Base-by-base conservation (phyloP, 2,888 invertebrate species). In the Zaprionus obscuricornis region DNA sequence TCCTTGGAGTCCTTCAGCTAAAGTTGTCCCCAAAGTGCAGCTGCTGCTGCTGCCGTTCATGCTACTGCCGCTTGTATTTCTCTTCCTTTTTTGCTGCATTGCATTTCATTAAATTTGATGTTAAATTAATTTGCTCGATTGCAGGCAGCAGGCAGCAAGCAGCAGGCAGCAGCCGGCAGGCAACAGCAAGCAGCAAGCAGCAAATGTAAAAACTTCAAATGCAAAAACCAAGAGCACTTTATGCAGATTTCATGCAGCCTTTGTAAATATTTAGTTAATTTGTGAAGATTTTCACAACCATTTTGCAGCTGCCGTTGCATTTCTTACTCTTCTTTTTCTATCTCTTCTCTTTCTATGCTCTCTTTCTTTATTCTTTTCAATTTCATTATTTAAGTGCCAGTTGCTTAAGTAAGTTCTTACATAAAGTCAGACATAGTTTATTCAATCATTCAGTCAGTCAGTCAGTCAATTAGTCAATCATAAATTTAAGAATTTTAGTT, bases 201-300 rank as follows among this genome's bases (percentile, higher is more conserved):
- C 11, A 46, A 4, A 5, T n/a, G 14, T 2, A 13, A 5, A 4
- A 16, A 11, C 27, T 10, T 11, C 11, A 7, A 73, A 29, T 29
- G 50, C 45, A 68, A 49, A 39, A 67, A 68, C 67, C 63, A 20
- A 57, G n/a, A 55, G 60, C 72, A 68, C 58, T 72, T 74, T 75
- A 75, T 75, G 67, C 71, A 55, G 71, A 66, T 76, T 71, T 56
- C 60, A 67, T 68, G n/a, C n/a, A 58, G 75, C 66, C 65, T 76
- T 67, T 66, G 76, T 69, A 79, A 81, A 81, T 81, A 81, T 81
- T 81, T 81, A 79, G 74, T 74, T 76, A 74, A 71, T 78, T 82
- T 66, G 37, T 45, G 37, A 16, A 62, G 75, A 70, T 74, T 74
- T 60, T 13, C 18, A 13, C 4, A 27, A 11, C 7, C 17, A 27